These are phyloP conservation scores for Alsophila aescularia DNA, from an alignment of 2,888 invertebrate genomes.

Conservation along the genomic window DNA sequence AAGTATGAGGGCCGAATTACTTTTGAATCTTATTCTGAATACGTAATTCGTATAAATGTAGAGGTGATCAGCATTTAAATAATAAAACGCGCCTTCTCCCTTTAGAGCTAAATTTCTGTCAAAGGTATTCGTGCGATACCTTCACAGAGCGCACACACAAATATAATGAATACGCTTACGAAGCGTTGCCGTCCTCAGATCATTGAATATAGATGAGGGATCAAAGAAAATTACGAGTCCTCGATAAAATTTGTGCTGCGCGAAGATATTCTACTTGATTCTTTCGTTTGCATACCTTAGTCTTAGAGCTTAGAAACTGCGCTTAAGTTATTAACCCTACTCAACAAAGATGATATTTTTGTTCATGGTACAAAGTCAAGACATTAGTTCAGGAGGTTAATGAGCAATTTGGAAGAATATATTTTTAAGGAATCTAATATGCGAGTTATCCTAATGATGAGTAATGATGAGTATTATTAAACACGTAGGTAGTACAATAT, in stretches of 20 bases:
- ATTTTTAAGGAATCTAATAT: not conserved
- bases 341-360: not conserved
- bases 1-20: slow-evolving; percentile 21
- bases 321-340: slow-evolving; percentile 13
- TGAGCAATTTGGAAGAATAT: not conserved
- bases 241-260: slow-evolving; percentile 76
- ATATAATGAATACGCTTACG: slow-evolving; percentile 80
- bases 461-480: too few species aligned
- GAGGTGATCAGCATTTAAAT: slow-evolving; percentile 33
- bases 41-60: slow-evolving; percentile 24
- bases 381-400: not conserved
- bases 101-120: slow-evolving; percentile 40
- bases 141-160: slow-evolving; percentile 61
- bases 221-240: slow-evolving; percentile 79
- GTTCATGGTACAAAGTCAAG: not conserved
- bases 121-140: slow-evolving; percentile 38
- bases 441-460: too few species aligned
- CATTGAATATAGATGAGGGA: slow-evolving; percentile 83
- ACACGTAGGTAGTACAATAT: too few species aligned
- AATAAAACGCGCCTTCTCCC: slow-evolving; percentile 23
- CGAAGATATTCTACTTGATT: slow-evolving; percentile 66
- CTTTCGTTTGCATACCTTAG: slow-evolving; percentile 64
- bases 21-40: slow-evolving; percentile 24
- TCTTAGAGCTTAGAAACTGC: slow-evolving; percentile 20
- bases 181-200: slow-evolving; percentile 76